Conservation (phyloP, 2,888 invertebrate species). For the Odontomyia ornata region DNA sequence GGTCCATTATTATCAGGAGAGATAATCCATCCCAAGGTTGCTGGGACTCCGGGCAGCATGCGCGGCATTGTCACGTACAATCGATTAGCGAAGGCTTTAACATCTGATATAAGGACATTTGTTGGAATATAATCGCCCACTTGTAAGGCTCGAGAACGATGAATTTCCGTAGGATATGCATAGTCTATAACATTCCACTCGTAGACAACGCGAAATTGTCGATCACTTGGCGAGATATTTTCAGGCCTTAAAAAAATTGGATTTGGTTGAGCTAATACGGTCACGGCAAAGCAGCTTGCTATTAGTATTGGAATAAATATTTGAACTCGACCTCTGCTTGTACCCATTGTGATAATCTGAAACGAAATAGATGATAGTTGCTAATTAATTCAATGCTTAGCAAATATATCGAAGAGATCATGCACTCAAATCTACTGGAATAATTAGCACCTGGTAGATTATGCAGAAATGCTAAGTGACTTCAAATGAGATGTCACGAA, state of each 20-base stretch:
- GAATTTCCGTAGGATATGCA: conserved; percentile 71
- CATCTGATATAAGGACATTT: conserved; percentile 75
- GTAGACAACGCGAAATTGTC: conserved; percentile 74
- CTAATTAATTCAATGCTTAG: conserved; percentile 8
- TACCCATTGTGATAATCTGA: not conserved
- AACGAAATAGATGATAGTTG: conserved; percentile 11
- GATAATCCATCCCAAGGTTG: conserved; percentile 72
- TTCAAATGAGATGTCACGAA: conserved; percentile 23
- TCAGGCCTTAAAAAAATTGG: conserved; percentile 47
- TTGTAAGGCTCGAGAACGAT: conserved; percentile 67
- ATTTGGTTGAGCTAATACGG: conserved; percentile 21
- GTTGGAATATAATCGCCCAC: conserved; percentile 71
- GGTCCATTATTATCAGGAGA: conserved; percentile 60
- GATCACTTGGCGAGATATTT: conserved; percentile 53
- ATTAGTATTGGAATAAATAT: not conserved
- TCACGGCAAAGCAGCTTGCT: not conserved
- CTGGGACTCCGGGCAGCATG: conserved; percentile 76
- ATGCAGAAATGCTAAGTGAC: conserved; percentile 11
- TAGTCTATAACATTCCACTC: conserved; percentile 79
- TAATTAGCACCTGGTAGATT: conserved; percentile 7
- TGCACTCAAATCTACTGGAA: not conserved
- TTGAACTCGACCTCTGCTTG: not conserved
- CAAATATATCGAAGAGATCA: not conserved
- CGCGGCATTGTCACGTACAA: conserved; percentile 76
- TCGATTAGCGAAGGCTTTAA: conserved; percentile 73